Percentiles rank a stretch among this genome's conserved stretches.
Evolutionary conservation across 2,888 invertebrate species (phyloP).

Genomic region (Junonia oenone): DNA sequence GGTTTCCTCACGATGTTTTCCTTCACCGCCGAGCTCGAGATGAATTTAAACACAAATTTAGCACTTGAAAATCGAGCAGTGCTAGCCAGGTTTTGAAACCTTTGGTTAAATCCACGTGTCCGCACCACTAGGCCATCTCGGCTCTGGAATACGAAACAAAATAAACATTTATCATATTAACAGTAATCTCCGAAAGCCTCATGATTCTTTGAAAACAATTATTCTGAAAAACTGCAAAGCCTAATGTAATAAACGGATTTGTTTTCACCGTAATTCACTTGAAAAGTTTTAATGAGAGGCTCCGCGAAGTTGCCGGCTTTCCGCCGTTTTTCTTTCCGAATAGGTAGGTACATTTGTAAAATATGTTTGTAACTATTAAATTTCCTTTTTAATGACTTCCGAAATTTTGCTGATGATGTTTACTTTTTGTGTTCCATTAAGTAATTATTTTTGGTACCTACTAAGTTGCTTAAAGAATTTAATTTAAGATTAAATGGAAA

Average conservation of each 20-base stretch:
- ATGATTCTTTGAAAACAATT: background rate
- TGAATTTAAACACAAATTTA: no score
- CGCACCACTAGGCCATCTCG: no score
- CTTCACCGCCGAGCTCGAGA: no score
- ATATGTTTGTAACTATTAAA: slow-evolving; percentile 1
- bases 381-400: background rate
- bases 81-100: no score
- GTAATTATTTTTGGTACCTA: background rate
- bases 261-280: slow-evolving; percentile 19
- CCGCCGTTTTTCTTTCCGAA: slow-evolving; percentile 13
- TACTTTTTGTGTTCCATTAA: background rate
- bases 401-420: background rate
- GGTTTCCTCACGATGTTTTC: no score
- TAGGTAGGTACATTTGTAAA: slow-evolving; percentile 2
- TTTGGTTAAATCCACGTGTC: no score
- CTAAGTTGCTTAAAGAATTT: no score
- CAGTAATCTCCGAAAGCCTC: no score
- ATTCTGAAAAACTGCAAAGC: background rate
- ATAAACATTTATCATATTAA: background rate
- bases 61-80: no score
- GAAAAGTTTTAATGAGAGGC: slow-evolving; percentile 25
- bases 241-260: slow-evolving; percentile 17
- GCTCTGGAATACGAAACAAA: no score
- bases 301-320: slow-evolving; percentile 15
- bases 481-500: no score